These are phyloP conservation scores for Euplagia quadripunctaria DNA, from an alignment of 2,888 invertebrate species.

Conservation along the genomic window DNA sequence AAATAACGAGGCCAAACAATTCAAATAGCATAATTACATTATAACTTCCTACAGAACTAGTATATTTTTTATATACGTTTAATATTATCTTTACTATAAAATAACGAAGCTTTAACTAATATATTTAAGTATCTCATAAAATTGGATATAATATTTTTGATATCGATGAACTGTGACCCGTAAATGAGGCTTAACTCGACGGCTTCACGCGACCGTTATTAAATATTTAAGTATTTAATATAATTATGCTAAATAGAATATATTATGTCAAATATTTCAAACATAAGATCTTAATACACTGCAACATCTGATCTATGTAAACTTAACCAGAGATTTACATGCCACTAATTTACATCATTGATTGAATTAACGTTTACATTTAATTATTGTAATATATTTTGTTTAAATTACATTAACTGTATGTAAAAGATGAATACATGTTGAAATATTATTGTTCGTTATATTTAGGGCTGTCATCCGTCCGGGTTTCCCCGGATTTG, in stretches of 20 bases:
- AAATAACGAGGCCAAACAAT: conserved; percentile 3
- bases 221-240: conserved; percentile 24
- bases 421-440: background rate
- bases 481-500: too few relatives aligned
- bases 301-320: background rate
- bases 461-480: too few relatives aligned
- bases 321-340: background rate
- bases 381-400: conserved; percentile 7
- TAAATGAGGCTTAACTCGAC: conserved; percentile 2
- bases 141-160: conserved; percentile 36
- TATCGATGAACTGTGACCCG: conserved; percentile 40
- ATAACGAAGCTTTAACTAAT: conserved; percentile 9
- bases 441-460: background rate
- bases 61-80: conserved; percentile 6
- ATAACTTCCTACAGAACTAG: conserved; percentile 1
- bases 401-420: background rate
- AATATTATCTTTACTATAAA: conserved; percentile 5
- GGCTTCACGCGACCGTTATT: conserved; percentile 10
- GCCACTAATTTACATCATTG: background rate
- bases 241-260: conserved; percentile 32
- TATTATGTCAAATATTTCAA: conserved; percentile 26
- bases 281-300: conserved; percentile 16
- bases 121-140: conserved; percentile 36
- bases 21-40: conserved; percentile 11
- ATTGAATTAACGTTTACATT: conserved; percentile 7